These are phyloP conservation scores for Calephelis virginiensis DNA, from an alignment of 1,140 invertebrate species.

Conservation along the genomic window DNA sequence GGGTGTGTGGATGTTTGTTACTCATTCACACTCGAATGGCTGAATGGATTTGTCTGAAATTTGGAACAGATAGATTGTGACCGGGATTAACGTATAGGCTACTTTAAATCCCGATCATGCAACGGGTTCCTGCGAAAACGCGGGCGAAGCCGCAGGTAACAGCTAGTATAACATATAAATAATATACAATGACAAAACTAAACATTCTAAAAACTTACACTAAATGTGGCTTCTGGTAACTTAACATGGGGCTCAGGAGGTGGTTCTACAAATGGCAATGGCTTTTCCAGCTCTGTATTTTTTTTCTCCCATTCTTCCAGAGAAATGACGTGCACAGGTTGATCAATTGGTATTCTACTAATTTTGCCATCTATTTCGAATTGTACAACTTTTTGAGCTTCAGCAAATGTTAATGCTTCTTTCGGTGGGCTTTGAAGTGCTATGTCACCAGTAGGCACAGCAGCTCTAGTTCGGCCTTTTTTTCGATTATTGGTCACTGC, in stretches of 20 bases:
- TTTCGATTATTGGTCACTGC: constrained; percentile 73
- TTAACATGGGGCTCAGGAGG: constrained; percentile 79
- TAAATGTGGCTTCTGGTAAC: constrained; percentile 91
- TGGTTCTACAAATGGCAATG: constrained; percentile 72
- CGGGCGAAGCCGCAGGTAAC: too few relatives aligned
- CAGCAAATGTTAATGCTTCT: constrained; percentile 86
- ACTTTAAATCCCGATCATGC: too few relatives aligned
- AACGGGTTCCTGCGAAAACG: too few relatives aligned
- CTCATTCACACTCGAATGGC: too few relatives aligned
- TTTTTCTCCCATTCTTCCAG: constrained; percentile 82
- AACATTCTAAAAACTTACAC: constrained; percentile 68
- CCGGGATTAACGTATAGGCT: too few relatives aligned
- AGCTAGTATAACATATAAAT: too few relatives aligned
- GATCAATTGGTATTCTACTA: constrained; percentile 80
- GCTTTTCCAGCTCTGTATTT: constrained; percentile 79
- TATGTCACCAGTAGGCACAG: constrained; percentile 72
- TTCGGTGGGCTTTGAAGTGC: constrained; percentile 76
- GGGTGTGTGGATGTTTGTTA: too few relatives aligned
- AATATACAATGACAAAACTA: too few relatives aligned
- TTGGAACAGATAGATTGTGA: too few relatives aligned
- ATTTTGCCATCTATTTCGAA: constrained; percentile 90
- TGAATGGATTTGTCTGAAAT: too few relatives aligned
- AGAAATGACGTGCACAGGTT: constrained; percentile 80
- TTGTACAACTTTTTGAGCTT: constrained; percentile 90
- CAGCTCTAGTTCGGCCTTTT: constrained; percentile 71